phyloP scores from a whole-genome alignment of 2,888 invertebrate species.

The Subacronicta megacephala region DNA sequence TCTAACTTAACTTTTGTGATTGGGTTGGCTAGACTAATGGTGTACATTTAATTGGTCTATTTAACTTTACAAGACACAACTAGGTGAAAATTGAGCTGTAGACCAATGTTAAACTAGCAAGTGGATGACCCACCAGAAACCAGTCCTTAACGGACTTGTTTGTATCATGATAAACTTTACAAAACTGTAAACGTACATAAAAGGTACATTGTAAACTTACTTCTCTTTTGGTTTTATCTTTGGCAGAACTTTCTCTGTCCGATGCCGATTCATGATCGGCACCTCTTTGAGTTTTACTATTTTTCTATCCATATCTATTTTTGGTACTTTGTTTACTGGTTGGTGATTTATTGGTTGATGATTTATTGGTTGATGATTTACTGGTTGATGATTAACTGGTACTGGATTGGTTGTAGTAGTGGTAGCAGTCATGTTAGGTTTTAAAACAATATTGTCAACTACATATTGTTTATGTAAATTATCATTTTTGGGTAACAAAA shows the following conservation, averaged over 20 bases:
- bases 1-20: too few species aligned
- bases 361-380: constrained; percentile 63
- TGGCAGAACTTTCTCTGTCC: constrained; percentile 75
- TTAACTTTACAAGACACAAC: too few species aligned
- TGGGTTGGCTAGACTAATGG: too few species aligned
- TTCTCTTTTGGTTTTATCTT: constrained; percentile 84
- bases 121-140: too few species aligned
- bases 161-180: too few species aligned
- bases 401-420: constrained; percentile 53
- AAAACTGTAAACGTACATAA: too few species aligned
- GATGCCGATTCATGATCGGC: constrained; percentile 63
- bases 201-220: constrained; percentile 65
- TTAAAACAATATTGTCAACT: constrained; percentile 69
- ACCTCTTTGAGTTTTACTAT: constrained; percentile 79
- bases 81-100: too few species aligned
- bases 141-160: too few species aligned
- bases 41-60: too few species aligned
- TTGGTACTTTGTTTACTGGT: constrained; percentile 67
- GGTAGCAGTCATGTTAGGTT: constrained; percentile 70
- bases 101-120: too few species aligned
- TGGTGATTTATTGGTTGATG: constrained; percentile 52
- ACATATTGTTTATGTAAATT: constrained; percentile 68
- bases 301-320: constrained; percentile 80
- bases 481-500: constrained; percentile 78
- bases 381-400: constrained; percentile 51